phyloP scores from a whole-genome alignment of 2,888 invertebrate genomes.

The Eupithecia exiguata region DNA sequence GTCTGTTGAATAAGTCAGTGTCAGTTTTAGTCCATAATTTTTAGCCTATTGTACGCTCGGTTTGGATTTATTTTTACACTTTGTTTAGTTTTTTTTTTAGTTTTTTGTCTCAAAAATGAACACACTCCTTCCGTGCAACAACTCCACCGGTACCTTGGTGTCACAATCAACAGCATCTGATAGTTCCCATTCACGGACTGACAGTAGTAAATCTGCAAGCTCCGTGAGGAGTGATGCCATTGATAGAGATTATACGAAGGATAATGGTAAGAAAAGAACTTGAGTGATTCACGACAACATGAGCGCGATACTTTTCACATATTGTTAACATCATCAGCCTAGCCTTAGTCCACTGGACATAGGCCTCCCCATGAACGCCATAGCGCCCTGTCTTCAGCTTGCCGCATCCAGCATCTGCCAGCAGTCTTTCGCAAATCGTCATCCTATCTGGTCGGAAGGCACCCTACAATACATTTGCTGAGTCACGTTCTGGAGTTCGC shows the following conservation, averaged over 20 bases:
- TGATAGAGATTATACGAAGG: conserved; percentile 67
- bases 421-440: too few species aligned
- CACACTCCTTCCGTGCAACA: conserved; percentile 15
- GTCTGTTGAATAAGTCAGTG: not conserved
- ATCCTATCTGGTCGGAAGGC: too few species aligned
- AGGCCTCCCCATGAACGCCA: too few species aligned
- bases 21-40: not conserved
- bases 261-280: conserved; percentile 70
- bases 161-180: conserved; percentile 65
- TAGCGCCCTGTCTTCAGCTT: too few species aligned
- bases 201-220: conserved; percentile 59
- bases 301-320: not conserved
- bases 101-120: not conserved
- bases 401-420: too few species aligned
- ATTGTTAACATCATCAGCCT: too few species aligned
- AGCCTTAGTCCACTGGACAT: too few species aligned
- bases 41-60: not conserved
- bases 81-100: not conserved
- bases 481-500: too few species aligned
- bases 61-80: not conserved
- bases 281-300: not conserved
- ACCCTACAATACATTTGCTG: too few species aligned
- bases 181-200: conserved; percentile 66
- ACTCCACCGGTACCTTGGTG: conserved; percentile 55
- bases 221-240: conserved; percentile 46